Base-by-base conservation (phyloP, 1,140 invertebrate genomes). In the Drosophila erecta region DNA sequence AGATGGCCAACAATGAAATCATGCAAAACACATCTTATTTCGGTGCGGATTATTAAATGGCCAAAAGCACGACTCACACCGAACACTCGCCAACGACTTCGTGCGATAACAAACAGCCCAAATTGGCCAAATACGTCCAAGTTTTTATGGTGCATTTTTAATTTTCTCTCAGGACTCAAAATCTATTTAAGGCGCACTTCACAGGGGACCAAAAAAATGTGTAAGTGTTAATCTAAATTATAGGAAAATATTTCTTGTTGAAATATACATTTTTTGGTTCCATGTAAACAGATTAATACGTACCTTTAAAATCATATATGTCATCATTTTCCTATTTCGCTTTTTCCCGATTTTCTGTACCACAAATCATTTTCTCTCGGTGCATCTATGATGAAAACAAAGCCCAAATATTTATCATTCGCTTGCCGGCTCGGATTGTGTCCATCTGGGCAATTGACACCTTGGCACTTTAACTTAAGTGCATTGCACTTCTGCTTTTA, bases 21-120 rank as follows among this genome's bases (percentile, higher is more conserved):
- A 55, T 89, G 84, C 79, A 87, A 79, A 73, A 81, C 70, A 76
- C 74, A 76, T 76, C 75, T 76, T 61, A 76, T 76, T 76, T 74
- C 47, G 41, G 27, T 44, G 74, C 70, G 64, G 75, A 14, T 84
- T 81, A 87, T 77, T 77, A 74, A 70, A 83, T 78, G 70, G 47
- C 56, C 47, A 64, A 64, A 17, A 44, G 50, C 41, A 40, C 58
- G 46, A 40, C 40, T 58, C 27, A 17, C n/a, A 30, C 7, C 30
- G 30, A 2, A 30, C 30, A 30, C 30, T 30, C 30, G 30, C 22
- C 20, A 27, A n/a, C 6, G 24, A n/a, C 27, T 30, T 7, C 4
- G 47, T 50, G 15, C 35, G 54, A 37, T 50, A 60, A 40, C 33
- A 61, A 38, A 57, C 38, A 56, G 24, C 3, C 17, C 22, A 20